Evolutionary conservation across 37 sponge, comb jelly and placozoan species (phyloP).

Genomic region (Haliclona indistincta): DNA sequence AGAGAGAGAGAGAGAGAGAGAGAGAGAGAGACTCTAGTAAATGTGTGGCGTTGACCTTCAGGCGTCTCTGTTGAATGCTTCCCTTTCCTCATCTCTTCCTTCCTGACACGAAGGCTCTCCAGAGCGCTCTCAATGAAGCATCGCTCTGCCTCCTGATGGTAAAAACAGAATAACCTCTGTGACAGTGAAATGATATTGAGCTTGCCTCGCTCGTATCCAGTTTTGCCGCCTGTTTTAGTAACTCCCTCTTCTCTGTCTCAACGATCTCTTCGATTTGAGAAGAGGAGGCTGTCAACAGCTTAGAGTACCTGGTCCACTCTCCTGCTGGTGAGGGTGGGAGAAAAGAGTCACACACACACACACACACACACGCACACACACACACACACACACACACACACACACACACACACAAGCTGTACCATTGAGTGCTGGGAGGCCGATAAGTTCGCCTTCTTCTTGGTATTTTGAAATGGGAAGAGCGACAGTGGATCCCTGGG

Average conservation of each 20-base stretch:
- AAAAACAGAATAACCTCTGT: slow-evolving; percentile 1
- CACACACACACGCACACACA: slow-evolving; percentile 7
- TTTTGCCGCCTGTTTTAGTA: slow-evolving; percentile 29
- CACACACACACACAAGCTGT: too few relatives aligned
- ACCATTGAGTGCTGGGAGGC: too few relatives aligned
- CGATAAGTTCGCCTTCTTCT: slow-evolving; percentile 13
- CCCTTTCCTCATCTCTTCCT: too few relatives aligned
- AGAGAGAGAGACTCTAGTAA: too few relatives aligned
- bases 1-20: too few relatives aligned
- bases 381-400: too few relatives aligned
- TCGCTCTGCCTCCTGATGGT: slow-evolving; percentile 43
- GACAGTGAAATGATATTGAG: background rate
- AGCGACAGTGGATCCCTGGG: slow-evolving; percentile 27
- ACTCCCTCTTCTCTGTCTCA: slow-evolving; percentile 36
- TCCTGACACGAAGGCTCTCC: slow-evolving; percentile 49
- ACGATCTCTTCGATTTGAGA: slow-evolving; percentile 39
- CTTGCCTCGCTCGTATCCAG: slow-evolving; percentile 40
- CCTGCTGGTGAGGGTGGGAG: too few relatives aligned
- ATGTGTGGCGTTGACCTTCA: too few relatives aligned
- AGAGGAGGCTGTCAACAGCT: slow-evolving; percentile 58
- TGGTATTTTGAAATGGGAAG: slow-evolving; percentile 37
- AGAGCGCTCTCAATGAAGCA: slow-evolving; percentile 66
- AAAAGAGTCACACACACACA: background rate
- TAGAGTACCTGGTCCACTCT: slow-evolving; percentile 27
- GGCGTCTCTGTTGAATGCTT: too few relatives aligned